Evolutionary conservation across 1,140 invertebrate genomes (phyloP).

Genomic region (Sitophilus oryzae): DNA sequence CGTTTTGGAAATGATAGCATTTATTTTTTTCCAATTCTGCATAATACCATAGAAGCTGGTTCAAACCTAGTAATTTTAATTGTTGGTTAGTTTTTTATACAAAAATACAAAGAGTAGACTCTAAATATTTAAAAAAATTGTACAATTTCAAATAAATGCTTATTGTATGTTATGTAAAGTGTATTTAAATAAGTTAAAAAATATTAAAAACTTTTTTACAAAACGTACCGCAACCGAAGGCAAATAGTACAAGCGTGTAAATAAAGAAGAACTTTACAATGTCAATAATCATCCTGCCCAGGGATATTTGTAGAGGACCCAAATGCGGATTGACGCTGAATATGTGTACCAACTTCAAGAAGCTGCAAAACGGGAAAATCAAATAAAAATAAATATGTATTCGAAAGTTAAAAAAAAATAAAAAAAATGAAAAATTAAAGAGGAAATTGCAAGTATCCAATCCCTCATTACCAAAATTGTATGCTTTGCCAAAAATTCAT

Average conservation of each 20-base stretch:
- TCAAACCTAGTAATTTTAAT: slow-evolving; percentile 50
- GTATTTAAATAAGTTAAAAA: too few relatives aligned
- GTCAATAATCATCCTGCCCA: slow-evolving; percentile 80
- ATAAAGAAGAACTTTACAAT: slow-evolving; percentile 86
- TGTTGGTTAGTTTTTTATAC: background rate
- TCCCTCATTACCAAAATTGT: too few relatives aligned
- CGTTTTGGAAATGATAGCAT: slow-evolving; percentile 59
- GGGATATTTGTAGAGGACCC: slow-evolving; percentile 78
- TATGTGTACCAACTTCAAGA: slow-evolving; percentile 81
- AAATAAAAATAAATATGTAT: too few relatives aligned
- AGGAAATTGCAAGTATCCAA: too few relatives aligned
- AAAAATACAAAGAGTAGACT: too few relatives aligned
- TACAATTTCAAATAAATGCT: too few relatives aligned
- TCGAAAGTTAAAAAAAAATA: too few relatives aligned
- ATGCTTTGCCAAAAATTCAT: too few relatives aligned
- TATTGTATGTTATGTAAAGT: too few relatives aligned
- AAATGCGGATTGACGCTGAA: slow-evolving; percentile 89
- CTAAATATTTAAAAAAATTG: too few relatives aligned
- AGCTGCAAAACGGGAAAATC: too few relatives aligned
- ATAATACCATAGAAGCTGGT: slow-evolving; percentile 88
- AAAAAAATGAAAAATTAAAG: too few relatives aligned
- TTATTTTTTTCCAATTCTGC: slow-evolving; percentile 72
- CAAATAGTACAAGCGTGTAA: slow-evolving; percentile 74
- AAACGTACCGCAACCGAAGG: slow-evolving; percentile 69
- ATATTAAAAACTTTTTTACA: slow-evolving; percentile 2